Conservation (phyloP, 2,113 vertebrate species). For the Illadopsis cleaveri region DNA sequence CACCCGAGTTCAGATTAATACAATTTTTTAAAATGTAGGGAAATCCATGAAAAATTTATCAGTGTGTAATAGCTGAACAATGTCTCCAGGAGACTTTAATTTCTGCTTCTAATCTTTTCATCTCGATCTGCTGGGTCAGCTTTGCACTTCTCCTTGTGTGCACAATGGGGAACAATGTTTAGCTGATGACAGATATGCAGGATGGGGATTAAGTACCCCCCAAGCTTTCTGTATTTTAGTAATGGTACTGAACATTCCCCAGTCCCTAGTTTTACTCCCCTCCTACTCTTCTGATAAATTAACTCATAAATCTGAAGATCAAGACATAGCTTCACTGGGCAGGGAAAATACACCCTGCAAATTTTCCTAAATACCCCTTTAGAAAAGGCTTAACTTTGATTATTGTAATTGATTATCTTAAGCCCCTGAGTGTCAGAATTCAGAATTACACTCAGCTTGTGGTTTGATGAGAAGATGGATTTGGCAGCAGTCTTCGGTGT, state of each 20-base stretch:
- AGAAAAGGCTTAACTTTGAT: constrained; percentile 33
- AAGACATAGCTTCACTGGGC: not conserved
- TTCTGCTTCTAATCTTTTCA: constrained; percentile 59
- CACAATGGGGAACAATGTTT: constrained; percentile 32
- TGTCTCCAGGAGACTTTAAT: constrained; percentile 59
- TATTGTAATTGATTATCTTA: constrained; percentile 47
- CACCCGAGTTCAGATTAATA: constrained; percentile 13
- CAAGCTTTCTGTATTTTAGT: constrained; percentile 26
- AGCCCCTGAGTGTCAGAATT: constrained; percentile 10
- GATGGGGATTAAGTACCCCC: constrained; percentile 36
- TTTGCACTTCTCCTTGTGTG: constrained; percentile 49
- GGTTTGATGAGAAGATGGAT: not conserved
- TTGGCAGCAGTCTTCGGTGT: not conserved
- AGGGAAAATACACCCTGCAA: constrained; percentile 34
- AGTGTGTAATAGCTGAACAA: constrained; percentile 42
- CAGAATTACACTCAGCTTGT: not conserved
- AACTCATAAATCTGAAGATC: constrained; percentile 41
- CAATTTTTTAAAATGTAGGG: not conserved
- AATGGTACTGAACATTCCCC: not conserved
- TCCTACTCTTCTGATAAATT: constrained; percentile 31
- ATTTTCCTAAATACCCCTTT: constrained; percentile 38
- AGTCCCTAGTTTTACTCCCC: not conserved
- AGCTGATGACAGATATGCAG: constrained; percentile 45
- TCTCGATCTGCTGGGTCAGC: constrained; percentile 55
- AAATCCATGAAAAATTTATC: constrained; percentile 54